Evolutionary conservation across 2,113 vertebrate species (phyloP), one percentile per base, ranked within the genome.

Genomic region (Actenoides lindsayi): DNA sequence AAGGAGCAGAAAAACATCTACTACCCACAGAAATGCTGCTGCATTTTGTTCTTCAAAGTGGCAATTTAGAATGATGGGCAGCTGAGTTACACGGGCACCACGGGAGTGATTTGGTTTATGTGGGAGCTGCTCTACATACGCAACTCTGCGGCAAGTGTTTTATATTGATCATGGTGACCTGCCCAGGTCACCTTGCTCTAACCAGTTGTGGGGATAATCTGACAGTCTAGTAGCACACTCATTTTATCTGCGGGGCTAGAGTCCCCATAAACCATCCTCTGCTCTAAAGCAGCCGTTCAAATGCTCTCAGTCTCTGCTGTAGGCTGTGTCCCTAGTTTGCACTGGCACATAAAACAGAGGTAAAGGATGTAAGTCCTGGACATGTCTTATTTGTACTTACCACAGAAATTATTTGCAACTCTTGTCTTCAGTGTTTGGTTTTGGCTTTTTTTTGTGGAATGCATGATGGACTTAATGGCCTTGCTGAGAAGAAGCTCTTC

Each of bases 1-100:
- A 94, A 96, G 71, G 87, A 94, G 64, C 78, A 85, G 89, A 83
- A 89, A 91, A 95, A 93, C 28, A 79, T 91, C 63, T 63, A 81
- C 84, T 94, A 23, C 81, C 95, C 97, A 62, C 95, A 97, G 96
- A 95, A 96, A 94, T 89, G 67, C 8, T 82, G 59, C 56, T 91
- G 75, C 53, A 77, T 96, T 96, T 97, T 94, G 44, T 62, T 95
- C 44, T 30, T 62, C 63, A 71, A 93, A 96, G 93, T 33, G 75
- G 91, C 81, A 97, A 89, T 84, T 96, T 87, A 76, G 92, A 83
- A 88, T 83, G 73, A 95, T 93, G 91, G 89, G 77, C 95, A 94
- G 70, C 53, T 84, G 95, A 95, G 90, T 89, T 93, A 82, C 69
- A 89, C n/a, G 56, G 90, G 50, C 68, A 91, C 59, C 87, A 63